phyloP scores from a whole-genome alignment of 53 echinoderm and acorn worm genomes.

The Holothuria scabra region DNA sequence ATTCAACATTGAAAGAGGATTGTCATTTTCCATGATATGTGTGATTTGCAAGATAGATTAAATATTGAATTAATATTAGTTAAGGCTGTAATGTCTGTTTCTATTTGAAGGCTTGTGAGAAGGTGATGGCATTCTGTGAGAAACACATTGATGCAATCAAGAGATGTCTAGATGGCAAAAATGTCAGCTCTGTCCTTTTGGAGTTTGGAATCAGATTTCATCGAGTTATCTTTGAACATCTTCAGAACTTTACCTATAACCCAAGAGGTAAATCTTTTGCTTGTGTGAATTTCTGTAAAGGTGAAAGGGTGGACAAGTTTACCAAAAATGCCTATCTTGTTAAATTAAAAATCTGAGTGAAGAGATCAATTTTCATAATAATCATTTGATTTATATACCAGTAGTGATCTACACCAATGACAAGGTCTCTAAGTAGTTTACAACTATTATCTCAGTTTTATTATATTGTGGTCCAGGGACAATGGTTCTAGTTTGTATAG shows the following conservation, averaged over 20 bases:
- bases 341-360: background rate
- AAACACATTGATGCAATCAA: conserved; percentile 87
- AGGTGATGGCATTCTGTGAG: conserved; percentile 87
- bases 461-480: too few species aligned
- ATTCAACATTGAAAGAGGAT: background rate
- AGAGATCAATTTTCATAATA: too few species aligned
- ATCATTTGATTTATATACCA: too few species aligned
- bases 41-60: background rate
- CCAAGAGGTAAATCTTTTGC: conserved; percentile 64
- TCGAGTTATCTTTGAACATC: conserved; percentile 87
- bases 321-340: background rate
- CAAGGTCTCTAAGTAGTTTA: too few species aligned
- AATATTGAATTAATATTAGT: too few species aligned
- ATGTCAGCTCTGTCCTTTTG: conserved; percentile 82
- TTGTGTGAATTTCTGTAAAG: background rate
- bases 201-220: conserved; percentile 98
- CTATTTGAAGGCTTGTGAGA: conserved; percentile 81
- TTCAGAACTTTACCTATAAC: conserved; percentile 91
- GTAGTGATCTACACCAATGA: too few species aligned
- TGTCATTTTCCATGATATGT: background rate
- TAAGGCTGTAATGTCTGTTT: too few species aligned
- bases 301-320: background rate
- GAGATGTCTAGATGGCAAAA: conserved; percentile 91
- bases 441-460: too few species aligned
- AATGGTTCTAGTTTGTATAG: too few species aligned